These are phyloP conservation scores for Corythornis madagascariensis DNA, from an alignment of 2,113 vertebrate genomes.

Conservation along the genomic window DNA sequence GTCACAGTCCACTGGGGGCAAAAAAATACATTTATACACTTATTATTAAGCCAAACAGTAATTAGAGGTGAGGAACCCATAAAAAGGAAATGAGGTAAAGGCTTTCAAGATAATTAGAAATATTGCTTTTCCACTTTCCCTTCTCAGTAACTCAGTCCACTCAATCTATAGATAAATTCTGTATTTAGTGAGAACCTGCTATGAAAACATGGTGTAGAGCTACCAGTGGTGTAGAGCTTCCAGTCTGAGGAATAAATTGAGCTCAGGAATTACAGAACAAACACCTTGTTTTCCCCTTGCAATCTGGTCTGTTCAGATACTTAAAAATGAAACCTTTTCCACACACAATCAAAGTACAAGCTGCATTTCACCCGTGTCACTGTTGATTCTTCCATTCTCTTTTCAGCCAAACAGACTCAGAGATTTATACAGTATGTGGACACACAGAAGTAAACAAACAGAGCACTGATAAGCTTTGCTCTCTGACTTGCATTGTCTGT, in stretches of 20 bases:
- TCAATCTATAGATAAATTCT: not conserved
- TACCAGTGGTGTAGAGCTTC: not conserved
- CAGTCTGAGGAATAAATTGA: not conserved
- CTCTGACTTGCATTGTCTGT: constrained; percentile 2
- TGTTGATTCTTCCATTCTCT: constrained; percentile 34
- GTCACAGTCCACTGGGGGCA: not conserved
- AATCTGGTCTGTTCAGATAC: constrained; percentile 2
- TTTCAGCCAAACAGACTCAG: constrained; percentile 7
- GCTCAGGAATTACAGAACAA: not conserved
- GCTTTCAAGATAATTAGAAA: not conserved
- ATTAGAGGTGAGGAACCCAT: not conserved
- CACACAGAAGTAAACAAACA: constrained; percentile 28
- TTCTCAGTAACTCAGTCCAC: not conserved
- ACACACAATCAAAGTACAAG: constrained; percentile 1
- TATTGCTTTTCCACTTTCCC: not conserved
- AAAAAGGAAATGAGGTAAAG: not conserved
- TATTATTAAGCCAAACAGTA: not conserved
- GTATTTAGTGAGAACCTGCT: not conserved
- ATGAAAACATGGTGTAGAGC: not conserved
- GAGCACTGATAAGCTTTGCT: not conserved
- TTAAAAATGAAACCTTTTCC: constrained; percentile 32
- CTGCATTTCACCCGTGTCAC: constrained; percentile 32
- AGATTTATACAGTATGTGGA: constrained; percentile 13
- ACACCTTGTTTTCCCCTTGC: not conserved
- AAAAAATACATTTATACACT: not conserved